Percentiles rank a stretch among this genome's conserved stretches.
These are phyloP conservation scores for Drosophila bifasciata DNA, from an alignment of 1,140 invertebrate genomes.

Conservation along the genomic window DNA sequence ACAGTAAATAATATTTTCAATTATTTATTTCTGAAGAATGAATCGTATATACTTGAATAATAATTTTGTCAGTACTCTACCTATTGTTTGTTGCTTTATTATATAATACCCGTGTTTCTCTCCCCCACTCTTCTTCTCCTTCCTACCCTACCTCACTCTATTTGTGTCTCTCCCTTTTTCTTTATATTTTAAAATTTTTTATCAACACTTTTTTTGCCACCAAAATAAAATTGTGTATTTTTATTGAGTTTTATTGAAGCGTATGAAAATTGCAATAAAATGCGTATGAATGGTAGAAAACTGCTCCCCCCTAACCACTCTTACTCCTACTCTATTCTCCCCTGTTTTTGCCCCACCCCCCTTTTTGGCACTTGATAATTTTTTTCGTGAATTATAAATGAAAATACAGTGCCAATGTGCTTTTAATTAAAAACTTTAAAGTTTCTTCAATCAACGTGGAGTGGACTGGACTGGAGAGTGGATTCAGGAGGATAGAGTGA, in stretches of 20 bases:
- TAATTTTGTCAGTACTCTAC: constrained; percentile 31
- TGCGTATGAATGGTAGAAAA: constrained; percentile 59
- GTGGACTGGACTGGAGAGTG: neutral
- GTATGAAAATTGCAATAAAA: constrained; percentile 79
- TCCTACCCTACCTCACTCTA: neutral
- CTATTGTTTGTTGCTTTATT: constrained; percentile 54
- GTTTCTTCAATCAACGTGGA: constrained; percentile 29
- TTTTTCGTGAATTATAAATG: constrained; percentile 72
- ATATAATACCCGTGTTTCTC: constrained; percentile 30
- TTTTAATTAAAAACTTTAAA: constrained; percentile 79
- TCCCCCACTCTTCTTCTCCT: constrained; percentile 11
- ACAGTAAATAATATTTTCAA: too few relatives aligned
- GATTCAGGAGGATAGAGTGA: neutral
- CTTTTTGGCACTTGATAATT: constrained; percentile 26
- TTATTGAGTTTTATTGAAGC: constrained; percentile 81
- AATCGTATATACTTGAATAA: too few relatives aligned
- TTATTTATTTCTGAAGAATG: too few relatives aligned
- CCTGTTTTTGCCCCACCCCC: neutral
- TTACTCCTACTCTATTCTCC: neutral
- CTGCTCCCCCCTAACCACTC: neutral
- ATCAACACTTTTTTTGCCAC: constrained; percentile 20
- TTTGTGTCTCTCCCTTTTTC: constrained; percentile 7
- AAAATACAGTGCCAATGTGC: constrained; percentile 74
- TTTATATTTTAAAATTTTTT: constrained; percentile 30
- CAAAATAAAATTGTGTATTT: constrained; percentile 56